Evolutionary conservation across 2,113 vertebrate species (phyloP), one percentile per base, ranked within the genome.

Genomic region (Regulus satrapa): DNA sequence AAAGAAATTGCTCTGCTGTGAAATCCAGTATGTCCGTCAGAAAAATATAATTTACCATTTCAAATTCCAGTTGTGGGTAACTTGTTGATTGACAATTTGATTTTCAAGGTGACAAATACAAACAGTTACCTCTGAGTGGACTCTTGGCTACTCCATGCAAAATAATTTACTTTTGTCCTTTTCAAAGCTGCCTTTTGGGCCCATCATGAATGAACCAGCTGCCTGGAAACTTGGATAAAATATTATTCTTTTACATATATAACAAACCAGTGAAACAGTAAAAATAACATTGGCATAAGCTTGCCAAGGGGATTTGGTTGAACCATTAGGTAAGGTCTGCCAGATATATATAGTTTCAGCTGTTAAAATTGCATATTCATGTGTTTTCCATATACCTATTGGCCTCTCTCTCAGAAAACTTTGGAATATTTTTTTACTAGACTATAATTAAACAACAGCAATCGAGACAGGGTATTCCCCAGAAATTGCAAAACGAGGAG

Each of bases 291-390:
- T 93, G 90, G 76, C 88, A 84, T 94, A 90, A 81, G 79, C 67
- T 94, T 96, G 93, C 95, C 93, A 95, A 92, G 75, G 91, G 92
- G 48, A 92, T 95, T 96, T 7, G 3, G 88, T 94, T 69, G 75
- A 94, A 94, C 76, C 89, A 91, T 95, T 97, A 95, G 80, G 92
- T 82, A 92, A 92, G 89, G 51, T 41, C 80, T 96, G 95, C 95
- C 94, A 96, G 83, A 95, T 93, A 91, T 89, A 95, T 91, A 95
- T 49, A 81, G 64, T 95, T 97, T 95, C 88, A 96, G 82, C 85
- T 96, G 94, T 92, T 95, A 96, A 96, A 95, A 96, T 94, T 96
- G 71, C 73, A 92, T 92, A 97, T 97, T 96, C 95, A 95, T 96
- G 48, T 96, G 88, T 96, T 97, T 97, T 96, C 91, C 95, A 96